phyloP scores from a whole-genome alignment of 2,888 invertebrate species.

The Xanthorhoe designata region DNA sequence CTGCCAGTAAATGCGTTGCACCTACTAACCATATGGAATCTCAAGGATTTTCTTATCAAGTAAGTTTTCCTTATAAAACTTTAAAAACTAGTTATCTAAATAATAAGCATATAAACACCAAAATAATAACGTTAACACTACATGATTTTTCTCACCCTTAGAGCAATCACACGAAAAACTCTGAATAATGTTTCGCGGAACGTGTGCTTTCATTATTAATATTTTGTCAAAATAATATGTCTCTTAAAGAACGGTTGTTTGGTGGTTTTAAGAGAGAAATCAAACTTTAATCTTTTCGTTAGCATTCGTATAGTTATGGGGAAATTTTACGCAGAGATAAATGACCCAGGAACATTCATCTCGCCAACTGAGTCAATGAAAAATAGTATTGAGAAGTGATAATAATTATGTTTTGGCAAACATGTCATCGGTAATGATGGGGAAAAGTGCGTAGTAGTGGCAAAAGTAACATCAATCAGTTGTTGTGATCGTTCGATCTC shows the following conservation, averaged over 20 bases:
- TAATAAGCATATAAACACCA: too few relatives aligned
- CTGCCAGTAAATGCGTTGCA: slow-evolving; percentile 45
- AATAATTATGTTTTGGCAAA: slow-evolving; percentile 42
- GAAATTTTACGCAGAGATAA: neutral
- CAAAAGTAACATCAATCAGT: slow-evolving; percentile 24
- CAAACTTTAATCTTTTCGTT: neutral
- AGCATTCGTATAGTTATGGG: neutral
- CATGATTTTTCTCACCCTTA: neutral
- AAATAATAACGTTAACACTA: neutral
- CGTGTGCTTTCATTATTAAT: neutral
- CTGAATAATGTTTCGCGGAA: neutral
- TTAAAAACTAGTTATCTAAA: neutral
- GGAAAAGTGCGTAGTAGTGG: slow-evolving; percentile 33
- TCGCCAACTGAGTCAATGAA: neutral
- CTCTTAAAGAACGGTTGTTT: neutral
- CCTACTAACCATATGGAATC: slow-evolving; percentile 53
- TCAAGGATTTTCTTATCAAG: slow-evolving; percentile 6
- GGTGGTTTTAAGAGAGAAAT: neutral
- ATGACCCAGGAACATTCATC: neutral
- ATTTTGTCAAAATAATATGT: neutral
- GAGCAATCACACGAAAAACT: neutral
- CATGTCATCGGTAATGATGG: slow-evolving; percentile 46
- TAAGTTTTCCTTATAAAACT: slow-evolving; percentile 4
- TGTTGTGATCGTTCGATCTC: slow-evolving; percentile 34
- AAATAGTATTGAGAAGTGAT: neutral